phyloP scores from a whole-genome alignment of 1,140 invertebrate genomes.

The Drosophila triauraria region DNA sequence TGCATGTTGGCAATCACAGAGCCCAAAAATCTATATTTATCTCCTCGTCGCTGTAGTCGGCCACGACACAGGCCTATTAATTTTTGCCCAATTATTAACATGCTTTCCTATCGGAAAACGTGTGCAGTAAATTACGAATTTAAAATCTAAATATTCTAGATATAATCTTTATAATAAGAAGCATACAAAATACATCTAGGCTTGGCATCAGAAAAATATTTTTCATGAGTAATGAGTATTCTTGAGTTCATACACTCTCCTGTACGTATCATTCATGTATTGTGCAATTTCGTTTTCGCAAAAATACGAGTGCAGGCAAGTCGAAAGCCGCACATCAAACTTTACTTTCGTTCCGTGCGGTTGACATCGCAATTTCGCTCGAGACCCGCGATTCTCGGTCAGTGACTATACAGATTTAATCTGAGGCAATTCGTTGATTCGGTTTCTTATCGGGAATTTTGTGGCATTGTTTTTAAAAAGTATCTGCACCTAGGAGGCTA shows the following conservation, averaged over 20 bases:
- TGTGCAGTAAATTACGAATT: not conserved
- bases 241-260: not conserved
- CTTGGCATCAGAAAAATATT: not conserved
- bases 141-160: not conserved
- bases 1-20: constrained; percentile 48
- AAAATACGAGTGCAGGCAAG: constrained; percentile 27
- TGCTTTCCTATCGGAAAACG: too few species aligned
- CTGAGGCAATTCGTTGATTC: constrained; percentile 13
- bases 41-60: constrained; percentile 26
- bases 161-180: not conserved
- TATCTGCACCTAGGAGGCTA: not conserved
- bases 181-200: not conserved
- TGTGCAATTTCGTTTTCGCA: constrained; percentile 31
- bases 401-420: constrained; percentile 35
- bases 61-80: constrained; percentile 22
- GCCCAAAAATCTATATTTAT: constrained; percentile 66
- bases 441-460: constrained; percentile 47
- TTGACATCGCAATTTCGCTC: constrained; percentile 39
- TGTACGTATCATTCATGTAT: constrained; percentile 8
- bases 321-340: constrained; percentile 47
- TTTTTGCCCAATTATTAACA: not conserved
- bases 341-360: constrained; percentile 62
- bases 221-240: constrained; percentile 9
- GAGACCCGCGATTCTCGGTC: constrained; percentile 16
- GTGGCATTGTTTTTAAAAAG: not conserved